A percentile compares a stretch with the other conserved stretches of the same genome.
Evolutionary conservation across 2,888 invertebrate genomes (phyloP).

Genomic region (Meteorus colon): DNA sequence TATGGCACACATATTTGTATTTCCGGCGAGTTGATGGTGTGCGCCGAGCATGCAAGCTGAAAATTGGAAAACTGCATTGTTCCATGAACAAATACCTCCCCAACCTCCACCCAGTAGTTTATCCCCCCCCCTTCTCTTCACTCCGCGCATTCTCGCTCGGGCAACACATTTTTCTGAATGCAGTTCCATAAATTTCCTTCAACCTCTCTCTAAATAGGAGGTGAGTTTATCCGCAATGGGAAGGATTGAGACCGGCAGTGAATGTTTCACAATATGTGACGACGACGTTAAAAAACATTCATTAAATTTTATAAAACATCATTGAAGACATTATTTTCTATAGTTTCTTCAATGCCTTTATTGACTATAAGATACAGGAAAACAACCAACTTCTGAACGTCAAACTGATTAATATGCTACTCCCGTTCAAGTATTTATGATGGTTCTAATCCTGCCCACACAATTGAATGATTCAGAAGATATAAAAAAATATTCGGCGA

Average conservation of each 20-base stretch:
- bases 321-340: no score
- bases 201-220: slow-evolving; percentile 49
- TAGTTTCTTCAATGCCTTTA: not conserved
- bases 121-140: not conserved
- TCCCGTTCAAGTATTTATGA: not conserved
- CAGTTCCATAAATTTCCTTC: slow-evolving; percentile 53
- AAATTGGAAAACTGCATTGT: slow-evolving; percentile 67
- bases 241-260: not conserved
- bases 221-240: slow-evolving; percentile 47
- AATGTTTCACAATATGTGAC: slow-evolving; percentile 1
- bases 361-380: not conserved
- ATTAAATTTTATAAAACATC: not conserved
- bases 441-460: not conserved
- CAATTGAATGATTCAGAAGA: not conserved
- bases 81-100: slow-evolving; percentile 49
- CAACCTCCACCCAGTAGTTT: not conserved
- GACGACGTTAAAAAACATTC: not conserved
- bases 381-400: slow-evolving; percentile 14
- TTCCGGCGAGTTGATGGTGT: not conserved
- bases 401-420: slow-evolving; percentile 12
- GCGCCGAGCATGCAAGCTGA: slow-evolving; percentile 48
- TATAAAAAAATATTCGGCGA: slow-evolving; percentile 33
- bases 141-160: slow-evolving; percentile 43
- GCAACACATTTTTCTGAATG: slow-evolving; percentile 50
- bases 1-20: slow-evolving; percentile 2